Conservation (phyloP, 1,140 invertebrate genomes). For the Atta cephalotes region DNA sequence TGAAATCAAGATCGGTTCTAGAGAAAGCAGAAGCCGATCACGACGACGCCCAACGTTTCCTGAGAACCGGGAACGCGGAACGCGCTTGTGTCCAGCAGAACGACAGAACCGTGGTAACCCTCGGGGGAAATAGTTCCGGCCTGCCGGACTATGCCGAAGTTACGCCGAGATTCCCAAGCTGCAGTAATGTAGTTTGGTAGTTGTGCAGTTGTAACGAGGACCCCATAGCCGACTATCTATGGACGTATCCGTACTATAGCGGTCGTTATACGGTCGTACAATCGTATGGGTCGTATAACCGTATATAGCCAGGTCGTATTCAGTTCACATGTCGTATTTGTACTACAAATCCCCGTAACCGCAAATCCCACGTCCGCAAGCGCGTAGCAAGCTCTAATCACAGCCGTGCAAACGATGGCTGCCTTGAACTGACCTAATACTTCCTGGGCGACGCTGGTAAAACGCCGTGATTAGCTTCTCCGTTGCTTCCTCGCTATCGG, state of each 20-base stretch:
- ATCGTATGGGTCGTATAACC: constrained; percentile 26
- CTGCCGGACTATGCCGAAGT: constrained; percentile 45
- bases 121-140: constrained; percentile 56
- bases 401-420: constrained; percentile 27
- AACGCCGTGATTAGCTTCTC: constrained; percentile 69
- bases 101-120: constrained; percentile 61
- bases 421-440: constrained; percentile 39
- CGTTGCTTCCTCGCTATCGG: not conserved
- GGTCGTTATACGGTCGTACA: constrained; percentile 61
- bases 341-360: constrained; percentile 75
- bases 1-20: constrained; percentile 43
- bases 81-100: constrained; percentile 21
- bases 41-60: constrained; percentile 32
- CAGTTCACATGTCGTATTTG: constrained; percentile 77
- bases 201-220: constrained; percentile 75
- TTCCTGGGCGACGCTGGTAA: constrained; percentile 57
- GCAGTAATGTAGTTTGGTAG: constrained; percentile 75
- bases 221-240: constrained; percentile 52
- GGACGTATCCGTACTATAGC: constrained; percentile 22
- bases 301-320: constrained; percentile 24
- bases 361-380: constrained; percentile 68
- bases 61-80: constrained; percentile 35
- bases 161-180: constrained; percentile 67
- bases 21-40: constrained; percentile 13
- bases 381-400: constrained; percentile 70